A percentile compares a stretch with the other conserved stretches of the same genome.
phyloP scores from a whole-genome alignment of 2,113 vertebrate genomes.

The Lampris incognitus region DNA sequence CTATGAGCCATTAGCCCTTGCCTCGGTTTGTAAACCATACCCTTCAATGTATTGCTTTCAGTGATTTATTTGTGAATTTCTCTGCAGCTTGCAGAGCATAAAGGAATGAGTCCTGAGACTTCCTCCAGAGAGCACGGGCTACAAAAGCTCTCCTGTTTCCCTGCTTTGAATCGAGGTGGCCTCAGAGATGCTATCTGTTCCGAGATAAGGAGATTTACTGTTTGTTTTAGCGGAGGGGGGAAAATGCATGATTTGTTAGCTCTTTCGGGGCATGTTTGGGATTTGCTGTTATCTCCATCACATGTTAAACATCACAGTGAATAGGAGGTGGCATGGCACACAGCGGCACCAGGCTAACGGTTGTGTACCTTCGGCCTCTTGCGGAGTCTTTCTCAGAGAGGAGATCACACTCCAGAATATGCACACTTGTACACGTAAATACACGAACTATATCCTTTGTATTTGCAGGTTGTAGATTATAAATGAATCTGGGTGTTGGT shows the following conservation, averaged over 20 bases:
- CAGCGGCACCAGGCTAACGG: conserved; percentile 64
- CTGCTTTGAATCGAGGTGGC: conserved; percentile 63
- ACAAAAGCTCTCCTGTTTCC: conserved; percentile 44
- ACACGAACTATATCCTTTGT: no score
- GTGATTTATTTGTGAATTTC: conserved; percentile 36
- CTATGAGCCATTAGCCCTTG: no score
- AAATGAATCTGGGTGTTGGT: no score
- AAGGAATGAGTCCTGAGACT: conserved; percentile 29
- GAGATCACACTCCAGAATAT: conserved; percentile 18
- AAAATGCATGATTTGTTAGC: conserved; percentile 59
- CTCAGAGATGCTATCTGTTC: conserved; percentile 57
- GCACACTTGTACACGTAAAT: not conserved
- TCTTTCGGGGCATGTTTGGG: conserved; percentile 54
- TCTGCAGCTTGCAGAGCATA: conserved; percentile 4
- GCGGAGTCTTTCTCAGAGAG: conserved; percentile 12
- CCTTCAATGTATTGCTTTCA: conserved; percentile 9
- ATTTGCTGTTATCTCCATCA: conserved; percentile 59
- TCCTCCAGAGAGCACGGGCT: conserved; percentile 36
- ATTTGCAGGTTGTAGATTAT: no score
- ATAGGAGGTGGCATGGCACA: conserved; percentile 43
- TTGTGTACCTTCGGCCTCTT: conserved; percentile 35
- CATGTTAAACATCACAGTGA: conserved; percentile 53
- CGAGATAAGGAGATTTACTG: conserved; percentile 58
- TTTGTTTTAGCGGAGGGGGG: conserved; percentile 57
- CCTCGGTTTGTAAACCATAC: conserved; percentile 6